A percentile compares a stretch with the other conserved stretches of the same genome.
These are phyloP conservation scores for Euspilapteryx auroguttella DNA, from an alignment of 2,888 invertebrate species.

Conservation along the genomic window DNA sequence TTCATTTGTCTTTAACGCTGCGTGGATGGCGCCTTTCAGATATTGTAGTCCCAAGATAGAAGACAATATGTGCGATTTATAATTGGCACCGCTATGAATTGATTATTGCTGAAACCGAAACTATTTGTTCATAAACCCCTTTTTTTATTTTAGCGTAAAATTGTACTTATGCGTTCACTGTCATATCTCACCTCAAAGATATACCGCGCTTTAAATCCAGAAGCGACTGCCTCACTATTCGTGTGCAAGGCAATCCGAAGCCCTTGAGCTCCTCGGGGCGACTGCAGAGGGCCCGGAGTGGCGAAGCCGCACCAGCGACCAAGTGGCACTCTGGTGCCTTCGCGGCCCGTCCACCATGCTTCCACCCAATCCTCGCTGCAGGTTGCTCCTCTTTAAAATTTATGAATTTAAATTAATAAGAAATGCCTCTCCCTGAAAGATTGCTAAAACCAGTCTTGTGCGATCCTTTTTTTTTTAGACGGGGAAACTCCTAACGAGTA, in stretches of 20 bases:
- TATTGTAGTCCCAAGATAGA: no score
- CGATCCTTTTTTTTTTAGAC: no score
- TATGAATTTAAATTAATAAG: constrained; percentile 1
- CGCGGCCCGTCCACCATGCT: constrained; percentile 86
- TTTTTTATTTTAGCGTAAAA: no score
- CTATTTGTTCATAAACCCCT: no score
- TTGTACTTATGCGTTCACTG: no score
- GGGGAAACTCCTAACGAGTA: no score
- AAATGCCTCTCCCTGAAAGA: neutral
- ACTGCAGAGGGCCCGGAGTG: constrained; percentile 94
- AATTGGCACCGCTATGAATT: no score
- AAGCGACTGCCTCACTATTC: constrained; percentile 83
- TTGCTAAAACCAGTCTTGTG: neutral
- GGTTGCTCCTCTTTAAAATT: constrained; percentile 63
- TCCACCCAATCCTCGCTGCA: constrained; percentile 95
- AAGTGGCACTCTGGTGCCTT: constrained; percentile 79
- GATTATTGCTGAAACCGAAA: no score
- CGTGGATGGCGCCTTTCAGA: no score
- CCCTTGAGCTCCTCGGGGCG: constrained; percentile 84
- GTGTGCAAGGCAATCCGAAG: constrained; percentile 89
- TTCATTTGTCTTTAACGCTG: no score
- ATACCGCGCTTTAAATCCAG: constrained; percentile 95
- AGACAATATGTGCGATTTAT: no score
- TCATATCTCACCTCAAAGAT: constrained; percentile 71
- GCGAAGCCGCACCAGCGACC: constrained; percentile 91